Evolutionary conservation across 2,888 invertebrate species (phyloP).

Genomic region (Panzeria rudis): DNA sequence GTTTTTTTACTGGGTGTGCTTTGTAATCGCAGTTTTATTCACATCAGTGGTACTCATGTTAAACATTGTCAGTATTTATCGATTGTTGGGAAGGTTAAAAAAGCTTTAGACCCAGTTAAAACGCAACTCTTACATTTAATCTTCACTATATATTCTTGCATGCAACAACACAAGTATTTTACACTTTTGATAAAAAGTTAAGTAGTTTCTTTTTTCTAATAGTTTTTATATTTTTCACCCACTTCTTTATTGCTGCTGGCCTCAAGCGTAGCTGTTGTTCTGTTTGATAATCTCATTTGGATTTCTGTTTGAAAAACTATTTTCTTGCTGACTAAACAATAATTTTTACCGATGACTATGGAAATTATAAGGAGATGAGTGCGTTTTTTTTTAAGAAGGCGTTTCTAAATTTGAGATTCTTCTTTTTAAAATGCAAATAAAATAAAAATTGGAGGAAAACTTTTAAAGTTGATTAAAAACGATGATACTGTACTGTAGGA

Average conservation of each 20-base stretch:
- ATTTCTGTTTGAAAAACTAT: neutral
- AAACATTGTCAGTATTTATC: conserved; percentile 35
- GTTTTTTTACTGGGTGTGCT: neutral
- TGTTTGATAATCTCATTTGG: neutral
- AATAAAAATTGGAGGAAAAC: neutral
- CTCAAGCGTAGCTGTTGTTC: neutral
- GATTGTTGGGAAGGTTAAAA: conserved; percentile 52
- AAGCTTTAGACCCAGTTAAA: conserved; percentile 46
- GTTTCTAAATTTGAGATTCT: neutral
- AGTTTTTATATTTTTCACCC: neutral
- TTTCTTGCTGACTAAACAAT: conserved; percentile 26
- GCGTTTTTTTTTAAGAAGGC: neutral
- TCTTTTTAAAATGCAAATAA: neutral
- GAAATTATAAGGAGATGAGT: neutral
- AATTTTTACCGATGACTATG: conserved; percentile 5
- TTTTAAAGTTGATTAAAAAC: no score
- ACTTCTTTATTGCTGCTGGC: neutral
- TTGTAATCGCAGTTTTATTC: conserved; percentile 6
- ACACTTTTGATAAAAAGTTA: conserved; percentile 49
- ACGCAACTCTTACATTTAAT: neutral
- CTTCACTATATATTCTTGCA: neutral
- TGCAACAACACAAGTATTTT: conserved; percentile 21
- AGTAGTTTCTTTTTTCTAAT: conserved; percentile 14
- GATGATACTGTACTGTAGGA: no score
- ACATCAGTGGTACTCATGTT: conserved; percentile 22